A percentile compares a stretch with the other conserved stretches of the same genome.
Conservation (phyloP, 2,888 invertebrate species). For the Mechanitis mazaeus region DNA sequence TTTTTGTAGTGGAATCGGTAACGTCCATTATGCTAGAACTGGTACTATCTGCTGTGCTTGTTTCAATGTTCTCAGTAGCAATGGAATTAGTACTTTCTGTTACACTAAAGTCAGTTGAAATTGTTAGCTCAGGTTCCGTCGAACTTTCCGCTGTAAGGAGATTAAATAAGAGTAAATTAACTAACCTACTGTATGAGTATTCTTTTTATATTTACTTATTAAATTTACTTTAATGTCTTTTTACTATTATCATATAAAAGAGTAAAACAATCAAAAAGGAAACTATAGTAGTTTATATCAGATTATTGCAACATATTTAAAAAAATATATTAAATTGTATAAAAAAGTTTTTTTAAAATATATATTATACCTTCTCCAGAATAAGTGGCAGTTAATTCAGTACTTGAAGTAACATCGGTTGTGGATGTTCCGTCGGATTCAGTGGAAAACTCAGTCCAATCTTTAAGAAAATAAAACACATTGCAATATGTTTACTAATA, state of each 20-base stretch:
- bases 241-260: too few species aligned
- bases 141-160: neutral
- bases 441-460: neutral
- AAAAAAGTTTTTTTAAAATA: neutral
- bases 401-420: conserved; percentile 5
- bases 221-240: too few species aligned
- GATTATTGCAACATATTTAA: too few species aligned
- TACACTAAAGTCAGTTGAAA: conserved; percentile 8
- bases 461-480: too few species aligned
- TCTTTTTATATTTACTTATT: too few species aligned
- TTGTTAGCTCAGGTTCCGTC: too few species aligned
- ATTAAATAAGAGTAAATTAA: neutral
- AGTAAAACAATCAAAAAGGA: too few species aligned
- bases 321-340: neutral
- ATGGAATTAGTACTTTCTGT: conserved; percentile 1
- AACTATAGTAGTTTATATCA: too few species aligned
- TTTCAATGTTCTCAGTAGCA: conserved; percentile 18
- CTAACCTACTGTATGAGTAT: conserved; percentile 9
- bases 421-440: neutral
- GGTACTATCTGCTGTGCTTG: conserved; percentile 12
- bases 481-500: too few species aligned
- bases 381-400: conserved; percentile 9
- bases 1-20: conserved; percentile 1
- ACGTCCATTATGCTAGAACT: conserved; percentile 5
- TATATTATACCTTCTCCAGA: conserved; percentile 9